Base-by-base conservation (phyloP, 2,888 invertebrate species). In the Tupiocoris notatus region DNA sequence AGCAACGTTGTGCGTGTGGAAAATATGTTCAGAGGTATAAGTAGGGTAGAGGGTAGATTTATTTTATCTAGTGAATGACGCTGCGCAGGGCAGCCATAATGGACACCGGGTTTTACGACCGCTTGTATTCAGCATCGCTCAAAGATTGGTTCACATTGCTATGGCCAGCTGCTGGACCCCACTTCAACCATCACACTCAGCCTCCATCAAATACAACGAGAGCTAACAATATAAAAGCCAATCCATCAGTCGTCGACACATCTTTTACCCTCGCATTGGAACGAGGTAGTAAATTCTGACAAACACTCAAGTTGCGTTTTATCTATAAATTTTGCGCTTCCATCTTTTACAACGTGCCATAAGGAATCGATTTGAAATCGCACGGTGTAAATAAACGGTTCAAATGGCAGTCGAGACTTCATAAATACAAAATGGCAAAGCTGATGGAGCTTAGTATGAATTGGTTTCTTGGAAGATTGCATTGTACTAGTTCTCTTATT, bases 161-260 rank as follows among this genome's bases (percentile, higher is more conserved):
- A 39, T 39, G 12, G 39, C 39, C 39, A 39, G 39, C 39, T 7
- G 39, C 39, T 39, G 39, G 39, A 39, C 39, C 39, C 39, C 59
- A 3, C 59, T 3, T 59, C 59, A 3, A 59, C n/a, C 59, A 9
- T 6, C 59, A 18, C 59, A 39, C 6, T 39, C 39, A 12, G 39
- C 39, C 39, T 39, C 39, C 39, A 7, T 39, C 39, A 39, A 39
- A 39, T 12, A 39, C n/a, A n/a, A n/a, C n/a, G n/a, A n/a, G n/a
- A n/a, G n/a, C 39, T 39, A 39, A 39, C 39, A 70, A 70, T 54
- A 70, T 58, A 70, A 70, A 57, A 25, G 70, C 70, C 59, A 24
- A 70, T 70, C 70, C 59, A 70, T 70, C 70, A 70, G 58, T 1
- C 59, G 70, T 70, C 70, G 70, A 70, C 70, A 70, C 70, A 70